phyloP scores from a whole-genome alignment of 2,888 invertebrate genomes.

The Parnassius orleans region DNA sequence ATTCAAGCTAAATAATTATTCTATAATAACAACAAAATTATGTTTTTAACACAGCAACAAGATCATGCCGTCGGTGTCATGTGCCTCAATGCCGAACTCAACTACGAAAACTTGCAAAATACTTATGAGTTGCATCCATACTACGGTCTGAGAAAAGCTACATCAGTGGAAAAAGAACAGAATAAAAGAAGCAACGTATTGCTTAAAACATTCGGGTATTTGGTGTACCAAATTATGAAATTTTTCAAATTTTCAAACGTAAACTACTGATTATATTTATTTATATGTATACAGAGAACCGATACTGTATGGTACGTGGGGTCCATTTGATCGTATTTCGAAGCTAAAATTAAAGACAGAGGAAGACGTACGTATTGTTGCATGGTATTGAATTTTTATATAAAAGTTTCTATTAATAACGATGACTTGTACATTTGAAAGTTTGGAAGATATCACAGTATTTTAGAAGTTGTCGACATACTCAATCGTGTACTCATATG shows the following conservation, averaged over 20 bases:
- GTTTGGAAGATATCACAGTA: no score
- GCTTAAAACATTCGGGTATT: conserved; percentile 55
- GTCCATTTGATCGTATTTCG: conserved; percentile 48
- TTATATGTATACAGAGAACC: conserved; percentile 63
- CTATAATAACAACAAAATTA: not conserved
- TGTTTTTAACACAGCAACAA: conserved; percentile 38
- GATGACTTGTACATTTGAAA: no score
- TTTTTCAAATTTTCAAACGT: no score
- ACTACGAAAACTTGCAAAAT: conserved; percentile 76
- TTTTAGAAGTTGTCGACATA: no score
- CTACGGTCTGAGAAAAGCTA: conserved; percentile 74
- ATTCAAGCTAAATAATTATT: no score
- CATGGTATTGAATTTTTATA: not conserved
- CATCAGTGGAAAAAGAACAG: conserved; percentile 58
- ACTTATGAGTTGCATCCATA: conserved; percentile 77
- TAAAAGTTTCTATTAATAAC: no score
- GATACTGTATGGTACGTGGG: conserved; percentile 57
- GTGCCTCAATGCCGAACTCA: conserved; percentile 79
- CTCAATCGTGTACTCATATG: no score
- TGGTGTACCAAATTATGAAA: not conserved
- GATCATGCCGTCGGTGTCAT: conserved; percentile 78
- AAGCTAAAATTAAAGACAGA: conserved; percentile 31
- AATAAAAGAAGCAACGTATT: conserved; percentile 48
- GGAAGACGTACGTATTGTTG: conserved; percentile 35
- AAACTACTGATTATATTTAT: conserved; percentile 1